Evolutionary conservation across 2,797 vertebrate species (phyloP), one percentile per base, ranked within the genome.

Genomic region (Anguilla marmorata): DNA sequence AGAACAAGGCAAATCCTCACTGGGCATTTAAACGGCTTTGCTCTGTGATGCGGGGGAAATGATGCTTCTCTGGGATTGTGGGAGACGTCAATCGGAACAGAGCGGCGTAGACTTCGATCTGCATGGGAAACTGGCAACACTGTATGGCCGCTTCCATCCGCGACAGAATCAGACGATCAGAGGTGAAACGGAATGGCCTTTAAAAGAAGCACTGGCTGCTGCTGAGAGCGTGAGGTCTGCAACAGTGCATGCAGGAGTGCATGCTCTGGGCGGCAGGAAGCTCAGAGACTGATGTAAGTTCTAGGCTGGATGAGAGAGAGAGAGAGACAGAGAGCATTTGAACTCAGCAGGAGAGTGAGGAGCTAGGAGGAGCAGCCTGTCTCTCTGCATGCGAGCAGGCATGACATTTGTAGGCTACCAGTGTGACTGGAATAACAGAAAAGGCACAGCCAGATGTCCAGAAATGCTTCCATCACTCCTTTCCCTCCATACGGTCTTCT

Each of bases 1-100:
- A 84, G 86, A 87, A 58, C 50, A 85, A 87, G 66, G 86, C 63
- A 4, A 52, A 66, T 54, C 33, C 84, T 86, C 66, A 12, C n/a
- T 37, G 85, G 50, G 85, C 72, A 12, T 58, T 16, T 30, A 58
- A 76, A 50, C 63, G 76, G 66, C 69, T 88, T 79, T 88, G 87
- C 79, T 84, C 33, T 24, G 54, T 63, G 84, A n/a, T 74, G 48
- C 79, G 24, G 48, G 85, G 85, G 63, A 86, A 33, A 24, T 41
- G 19, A 63, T 56, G 16, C 48, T 63, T 84, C 89, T 76, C 45
- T 27, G 63, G 85, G 87, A 50, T 79, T 30, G 41, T 16, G 37
- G 56, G 41, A 48, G 69, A 48, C 74, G 69, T 56, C 66, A 88
- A 63, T 74, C 66, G 16, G 24, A 33, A 56, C n/a, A 19, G 19